phyloP scores from a whole-genome alignment of 23 tunicate genomes.

The Trididemnum nubilum region DNA sequence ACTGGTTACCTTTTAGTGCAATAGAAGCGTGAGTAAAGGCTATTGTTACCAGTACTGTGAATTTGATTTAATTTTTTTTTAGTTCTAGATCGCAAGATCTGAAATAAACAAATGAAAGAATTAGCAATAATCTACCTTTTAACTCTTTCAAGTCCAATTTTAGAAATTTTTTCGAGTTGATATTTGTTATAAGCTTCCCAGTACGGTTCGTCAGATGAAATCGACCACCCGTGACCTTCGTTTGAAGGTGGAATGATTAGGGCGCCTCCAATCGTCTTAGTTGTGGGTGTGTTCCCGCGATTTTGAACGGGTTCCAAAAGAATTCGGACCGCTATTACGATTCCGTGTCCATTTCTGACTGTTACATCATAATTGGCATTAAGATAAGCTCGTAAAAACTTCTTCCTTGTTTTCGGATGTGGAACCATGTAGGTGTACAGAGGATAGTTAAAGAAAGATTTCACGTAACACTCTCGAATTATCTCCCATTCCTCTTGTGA shows the following conservation, averaged over 20 bases:
- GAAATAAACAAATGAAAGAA: too few relatives aligned
- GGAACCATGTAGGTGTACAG: slow-evolving; percentile 80
- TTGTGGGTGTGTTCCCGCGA: not conserved
- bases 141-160: slow-evolving; percentile 52
- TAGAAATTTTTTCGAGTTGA: slow-evolving; percentile 45
- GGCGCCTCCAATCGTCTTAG: slow-evolving; percentile 67
- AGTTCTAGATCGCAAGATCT: too few relatives aligned
- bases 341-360: slow-evolving; percentile 58
- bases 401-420: slow-evolving; percentile 34
- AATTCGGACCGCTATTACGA: slow-evolving; percentile 20
- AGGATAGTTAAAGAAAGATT: slow-evolving; percentile 65
- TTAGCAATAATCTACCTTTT: slow-evolving; percentile 36
- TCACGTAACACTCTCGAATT: slow-evolving; percentile 66
- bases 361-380: slow-evolving; percentile 82
- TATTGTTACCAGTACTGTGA: too few relatives aligned
- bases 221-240: slow-evolving; percentile 76
- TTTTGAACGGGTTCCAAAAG: not conserved
- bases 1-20: slow-evolving; percentile 7
- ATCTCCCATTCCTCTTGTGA: slow-evolving; percentile 58
- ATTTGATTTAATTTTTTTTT: too few relatives aligned
- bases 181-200: slow-evolving; percentile 65
- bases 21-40: too few relatives aligned
- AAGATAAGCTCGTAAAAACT: slow-evolving; percentile 64
- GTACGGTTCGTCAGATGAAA: slow-evolving; percentile 54
- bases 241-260: slow-evolving; percentile 62